A percentile compares a stretch with the other conserved stretches of the same genome.
phyloP scores from a whole-genome alignment of 2,888 invertebrate species.

The Ditula angustiorana region DNA sequence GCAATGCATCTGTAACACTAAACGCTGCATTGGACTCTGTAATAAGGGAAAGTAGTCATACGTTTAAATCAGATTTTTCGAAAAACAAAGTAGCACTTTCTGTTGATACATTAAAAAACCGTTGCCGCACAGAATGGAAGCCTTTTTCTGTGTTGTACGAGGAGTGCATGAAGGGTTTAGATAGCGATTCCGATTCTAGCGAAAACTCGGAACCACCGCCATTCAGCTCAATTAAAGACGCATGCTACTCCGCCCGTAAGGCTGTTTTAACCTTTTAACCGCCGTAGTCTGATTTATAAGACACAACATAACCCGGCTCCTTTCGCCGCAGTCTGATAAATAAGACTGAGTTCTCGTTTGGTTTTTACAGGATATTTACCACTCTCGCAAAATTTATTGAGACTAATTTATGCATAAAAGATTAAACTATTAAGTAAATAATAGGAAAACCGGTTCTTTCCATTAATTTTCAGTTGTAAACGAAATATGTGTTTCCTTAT shows the following conservation, averaged over 20 bases:
- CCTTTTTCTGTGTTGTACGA: background rate
- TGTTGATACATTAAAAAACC: background rate
- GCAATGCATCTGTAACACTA: background rate
- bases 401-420: too few species aligned
- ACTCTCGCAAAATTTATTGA: too few species aligned
- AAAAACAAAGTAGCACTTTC: background rate
- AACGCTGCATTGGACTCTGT: background rate
- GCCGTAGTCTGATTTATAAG: too few species aligned
- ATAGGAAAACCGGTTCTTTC: too few species aligned
- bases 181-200: background rate
- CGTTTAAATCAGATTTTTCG: too few species aligned
- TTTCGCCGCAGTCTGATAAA: too few species aligned
- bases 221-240: background rate
- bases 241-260: background rate
- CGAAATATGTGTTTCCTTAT: too few species aligned
- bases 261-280: background rate
- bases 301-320: too few species aligned
- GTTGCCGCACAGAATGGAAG: background rate
- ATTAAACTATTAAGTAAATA: too few species aligned
- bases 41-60: background rate
- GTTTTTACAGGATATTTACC: too few species aligned
- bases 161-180: background rate
- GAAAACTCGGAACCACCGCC: background rate
- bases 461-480: too few species aligned
- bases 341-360: too few species aligned